phyloP scores from a whole-genome alignment of 2,888 invertebrate species.

The Morpho achilles region DNA sequence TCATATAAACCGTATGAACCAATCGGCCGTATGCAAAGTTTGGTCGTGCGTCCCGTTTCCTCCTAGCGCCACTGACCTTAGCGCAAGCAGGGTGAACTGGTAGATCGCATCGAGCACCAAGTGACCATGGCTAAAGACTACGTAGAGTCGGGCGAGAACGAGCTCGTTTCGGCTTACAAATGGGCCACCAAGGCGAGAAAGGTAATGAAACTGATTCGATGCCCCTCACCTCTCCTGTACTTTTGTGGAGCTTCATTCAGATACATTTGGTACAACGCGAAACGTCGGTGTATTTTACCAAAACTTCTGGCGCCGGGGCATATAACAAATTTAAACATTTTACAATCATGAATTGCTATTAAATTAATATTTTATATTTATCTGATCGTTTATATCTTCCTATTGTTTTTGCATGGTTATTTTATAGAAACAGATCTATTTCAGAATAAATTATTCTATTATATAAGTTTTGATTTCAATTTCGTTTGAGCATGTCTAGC shows the following conservation, averaged over 20 bases:
- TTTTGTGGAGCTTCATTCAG: conserved; percentile 3
- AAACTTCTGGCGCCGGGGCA: conserved; percentile 13
- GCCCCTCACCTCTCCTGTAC: conserved; percentile 3
- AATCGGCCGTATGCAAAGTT: conserved; percentile 54
- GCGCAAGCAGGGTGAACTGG: conserved; percentile 91
- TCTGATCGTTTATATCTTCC: not conserved
- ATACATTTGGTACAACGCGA: conserved; percentile 1
- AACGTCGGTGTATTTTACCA: not conserved
- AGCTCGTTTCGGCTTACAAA: conserved; percentile 88
- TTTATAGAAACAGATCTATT: conserved; percentile 5
- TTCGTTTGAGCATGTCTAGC: too few species aligned
- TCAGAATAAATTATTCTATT: too few species aligned
- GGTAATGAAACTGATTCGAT: conserved; percentile 77
- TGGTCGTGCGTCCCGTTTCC: conserved; percentile 51
- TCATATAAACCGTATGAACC: conserved; percentile 65
- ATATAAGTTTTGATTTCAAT: too few species aligned
- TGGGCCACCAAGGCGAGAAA: conserved; percentile 94
- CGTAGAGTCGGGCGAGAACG: conserved; percentile 87
- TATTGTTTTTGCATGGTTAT: conserved; percentile 7
- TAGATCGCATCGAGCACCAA: conserved; percentile 96
- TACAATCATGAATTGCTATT: conserved; percentile 2
- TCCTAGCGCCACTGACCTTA: conserved; percentile 62
- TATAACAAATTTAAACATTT: conserved; percentile 10
- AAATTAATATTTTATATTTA: not conserved
- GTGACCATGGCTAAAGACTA: conserved; percentile 92